A percentile compares a stretch with the other conserved stretches of the same genome.
phyloP scores from a whole-genome alignment of 1,140 invertebrate genomes.

The Leptestheria dahalacensis region DNA sequence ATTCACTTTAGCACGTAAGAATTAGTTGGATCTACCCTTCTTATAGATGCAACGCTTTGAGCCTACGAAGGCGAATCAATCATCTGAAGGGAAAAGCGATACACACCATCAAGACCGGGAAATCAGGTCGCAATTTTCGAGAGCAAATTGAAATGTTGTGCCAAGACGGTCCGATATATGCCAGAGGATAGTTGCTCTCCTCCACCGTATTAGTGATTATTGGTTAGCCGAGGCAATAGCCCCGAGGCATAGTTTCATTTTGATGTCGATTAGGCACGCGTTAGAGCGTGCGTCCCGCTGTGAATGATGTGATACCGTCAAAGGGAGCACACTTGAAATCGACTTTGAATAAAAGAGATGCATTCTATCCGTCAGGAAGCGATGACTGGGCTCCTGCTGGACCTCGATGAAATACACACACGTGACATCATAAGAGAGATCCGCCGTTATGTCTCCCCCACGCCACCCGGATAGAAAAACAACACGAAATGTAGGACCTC shows the following conservation, averaged over 20 bases:
- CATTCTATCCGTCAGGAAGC: not conserved
- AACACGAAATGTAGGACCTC: not conserved
- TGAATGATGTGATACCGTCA: not conserved
- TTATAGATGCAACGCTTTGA: too few relatives aligned
- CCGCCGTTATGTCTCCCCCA: not conserved
- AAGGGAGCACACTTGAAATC: not conserved
- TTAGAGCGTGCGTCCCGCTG: not conserved
- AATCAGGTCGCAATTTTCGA: too few relatives aligned
- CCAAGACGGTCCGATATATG: too few relatives aligned
- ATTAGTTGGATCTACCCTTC: too few relatives aligned
- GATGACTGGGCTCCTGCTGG: not conserved
- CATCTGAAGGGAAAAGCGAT: too few relatives aligned
- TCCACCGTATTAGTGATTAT: not conserved
- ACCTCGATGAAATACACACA: not conserved
- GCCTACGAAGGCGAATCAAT: too few relatives aligned
- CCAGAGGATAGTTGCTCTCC: too few relatives aligned
- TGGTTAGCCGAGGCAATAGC: not conserved
- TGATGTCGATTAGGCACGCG: not conserved
- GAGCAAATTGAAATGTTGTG: too few relatives aligned
- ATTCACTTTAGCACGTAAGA: too few relatives aligned
- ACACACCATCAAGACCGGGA: too few relatives aligned
- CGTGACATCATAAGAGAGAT: not conserved
- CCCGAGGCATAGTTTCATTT: not conserved
- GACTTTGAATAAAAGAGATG: not conserved
- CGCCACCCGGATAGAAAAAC: not conserved